Percentiles rank a stretch among this genome's conserved stretches.
These are phyloP conservation scores for Cranoglanis bouderius DNA, from an alignment of 2,113 vertebrate species.

Conservation along the genomic window DNA sequence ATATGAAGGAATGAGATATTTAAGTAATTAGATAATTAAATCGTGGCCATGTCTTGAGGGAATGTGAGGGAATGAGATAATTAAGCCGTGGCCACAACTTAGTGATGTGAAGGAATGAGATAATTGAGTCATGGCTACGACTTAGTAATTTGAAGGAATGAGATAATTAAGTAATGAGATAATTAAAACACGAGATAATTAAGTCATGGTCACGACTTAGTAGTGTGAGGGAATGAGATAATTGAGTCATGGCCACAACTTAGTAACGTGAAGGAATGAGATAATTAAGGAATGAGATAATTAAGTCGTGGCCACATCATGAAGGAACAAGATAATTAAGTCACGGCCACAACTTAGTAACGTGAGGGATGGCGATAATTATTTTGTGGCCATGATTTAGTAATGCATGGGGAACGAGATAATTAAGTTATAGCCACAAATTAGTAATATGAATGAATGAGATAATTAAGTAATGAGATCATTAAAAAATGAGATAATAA, in stretches of 20 bases:
- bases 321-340: background rate
- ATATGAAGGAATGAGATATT: background rate
- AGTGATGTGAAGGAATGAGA: background rate
- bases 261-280: background rate
- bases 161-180: background rate
- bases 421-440: background rate
- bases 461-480: background rate
- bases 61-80: background rate
- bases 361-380: background rate
- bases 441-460: background rate
- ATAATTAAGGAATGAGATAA: background rate
- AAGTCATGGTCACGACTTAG: too few species aligned
- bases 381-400: background rate
- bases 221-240: too few species aligned
- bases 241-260: too few species aligned
- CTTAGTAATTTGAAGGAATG: background rate
- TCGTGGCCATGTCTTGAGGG: too few species aligned
- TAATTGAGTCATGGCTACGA: background rate
- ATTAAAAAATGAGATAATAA: too few species aligned
- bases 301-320: background rate
- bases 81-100: background rate
- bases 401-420: background rate
- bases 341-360: background rate
- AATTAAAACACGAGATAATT: too few species aligned
- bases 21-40: background rate